These are phyloP conservation scores for Zophobas morio DNA, from an alignment of 1,140 invertebrate genomes.

Conservation along the genomic window DNA sequence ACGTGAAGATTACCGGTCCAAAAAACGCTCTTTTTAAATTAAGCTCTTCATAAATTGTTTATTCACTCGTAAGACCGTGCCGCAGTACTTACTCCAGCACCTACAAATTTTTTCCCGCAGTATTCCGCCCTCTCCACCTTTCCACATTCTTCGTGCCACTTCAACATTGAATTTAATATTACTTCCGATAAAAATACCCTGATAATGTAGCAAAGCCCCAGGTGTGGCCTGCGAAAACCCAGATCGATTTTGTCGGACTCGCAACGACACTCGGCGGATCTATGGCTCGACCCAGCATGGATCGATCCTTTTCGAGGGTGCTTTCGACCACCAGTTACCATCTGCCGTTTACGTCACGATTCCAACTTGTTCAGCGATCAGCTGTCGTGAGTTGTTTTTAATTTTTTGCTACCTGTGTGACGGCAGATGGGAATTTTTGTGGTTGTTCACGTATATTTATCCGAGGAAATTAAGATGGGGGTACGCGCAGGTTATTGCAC, in stretches of 20 bases:
- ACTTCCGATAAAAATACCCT: not conserved
- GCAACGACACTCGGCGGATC: too few relatives aligned
- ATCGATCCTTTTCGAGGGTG: not conserved
- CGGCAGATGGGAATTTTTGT: constrained; percentile 45
- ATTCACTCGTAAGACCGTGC: too few relatives aligned
- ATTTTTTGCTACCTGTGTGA: constrained; percentile 39
- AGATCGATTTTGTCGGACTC: too few relatives aligned
- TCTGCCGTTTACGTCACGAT: constrained; percentile 50
- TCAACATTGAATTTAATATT: not conserved
- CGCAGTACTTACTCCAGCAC: too few relatives aligned
- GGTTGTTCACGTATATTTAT: constrained; percentile 9
- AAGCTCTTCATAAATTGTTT: too few relatives aligned
- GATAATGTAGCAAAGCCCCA: not conserved
- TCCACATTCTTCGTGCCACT: not conserved
- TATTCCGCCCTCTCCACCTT: too few relatives aligned
- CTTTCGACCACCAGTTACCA: constrained; percentile 43
- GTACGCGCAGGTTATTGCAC: not conserved
- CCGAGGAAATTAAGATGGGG: not conserved
- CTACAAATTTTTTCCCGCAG: too few relatives aligned
- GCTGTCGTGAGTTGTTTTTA: constrained; percentile 46
- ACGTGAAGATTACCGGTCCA: too few relatives aligned
- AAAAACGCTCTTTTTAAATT: too few relatives aligned
- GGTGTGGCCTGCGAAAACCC: too few relatives aligned
- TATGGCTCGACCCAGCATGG: too few relatives aligned
- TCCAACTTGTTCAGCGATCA: constrained; percentile 50